Conservation (phyloP, 2,797 vertebrate species). For the Loris lydekkerianus region DNA sequence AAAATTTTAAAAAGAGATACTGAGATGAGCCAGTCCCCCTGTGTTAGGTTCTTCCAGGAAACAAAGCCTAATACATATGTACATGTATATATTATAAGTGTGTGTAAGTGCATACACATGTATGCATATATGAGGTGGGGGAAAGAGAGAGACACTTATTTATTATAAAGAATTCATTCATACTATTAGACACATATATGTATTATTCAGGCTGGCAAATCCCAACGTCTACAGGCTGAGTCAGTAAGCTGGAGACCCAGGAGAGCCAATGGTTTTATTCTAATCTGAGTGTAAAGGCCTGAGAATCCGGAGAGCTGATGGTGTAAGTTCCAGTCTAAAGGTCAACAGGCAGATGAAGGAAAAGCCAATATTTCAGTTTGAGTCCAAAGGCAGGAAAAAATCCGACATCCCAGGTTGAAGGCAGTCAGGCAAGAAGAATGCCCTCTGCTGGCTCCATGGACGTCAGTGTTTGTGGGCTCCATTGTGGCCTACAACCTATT, state of each 20-base stretch:
- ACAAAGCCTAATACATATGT: neutral
- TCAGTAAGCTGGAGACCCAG: neutral
- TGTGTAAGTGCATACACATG: neutral
- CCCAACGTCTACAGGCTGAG: neutral
- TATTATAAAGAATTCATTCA: neutral
- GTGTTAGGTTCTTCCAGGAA: neutral
- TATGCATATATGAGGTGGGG: rapidly evolving
- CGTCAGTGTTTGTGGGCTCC: neutral
- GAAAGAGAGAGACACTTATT: neutral
- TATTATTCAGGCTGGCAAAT: neutral
- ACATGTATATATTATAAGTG: too few species aligned
- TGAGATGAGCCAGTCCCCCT: neutral
- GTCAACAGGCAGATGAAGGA: too few species aligned
- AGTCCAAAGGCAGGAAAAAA: neutral
- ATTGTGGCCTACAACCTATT: neutral
- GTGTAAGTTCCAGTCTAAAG: neutral
- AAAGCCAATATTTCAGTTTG: neutral
- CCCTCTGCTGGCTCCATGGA: neutral
- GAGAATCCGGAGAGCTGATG: neutral
- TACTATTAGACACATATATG: neutral
- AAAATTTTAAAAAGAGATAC: neutral
- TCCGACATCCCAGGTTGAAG: neutral
- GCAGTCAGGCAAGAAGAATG: neutral
- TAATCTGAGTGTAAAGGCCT: neutral
- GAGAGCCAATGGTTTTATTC: neutral